A percentile compares a stretch with the other conserved stretches of the same genome.
Evolutionary conservation across 1,140 invertebrate species (phyloP).

Genomic region (Aphelinus certus): DNA sequence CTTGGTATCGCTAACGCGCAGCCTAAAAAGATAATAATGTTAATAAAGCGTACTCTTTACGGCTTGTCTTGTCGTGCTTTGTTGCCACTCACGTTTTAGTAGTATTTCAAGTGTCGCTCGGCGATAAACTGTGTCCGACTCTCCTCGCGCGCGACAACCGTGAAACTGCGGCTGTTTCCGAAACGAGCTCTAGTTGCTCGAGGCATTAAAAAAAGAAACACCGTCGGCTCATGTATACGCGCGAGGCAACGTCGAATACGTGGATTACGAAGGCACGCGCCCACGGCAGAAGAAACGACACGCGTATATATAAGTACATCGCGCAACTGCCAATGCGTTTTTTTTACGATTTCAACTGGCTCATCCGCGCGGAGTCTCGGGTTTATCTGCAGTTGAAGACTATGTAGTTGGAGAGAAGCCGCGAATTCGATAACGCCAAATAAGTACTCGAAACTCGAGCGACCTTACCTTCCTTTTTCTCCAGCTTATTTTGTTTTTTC

Average conservation of each 20-base stretch:
- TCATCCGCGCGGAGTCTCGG: too few species aligned
- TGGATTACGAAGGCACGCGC: too few species aligned
- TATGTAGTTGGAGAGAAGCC: not conserved
- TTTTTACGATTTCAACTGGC: too few species aligned
- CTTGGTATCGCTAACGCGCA: not conserved
- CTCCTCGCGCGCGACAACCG: slow-evolving; percentile 20
- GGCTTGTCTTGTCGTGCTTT: slow-evolving; percentile 3
- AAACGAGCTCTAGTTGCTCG: slow-evolving; percentile 28
- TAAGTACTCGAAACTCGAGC: slow-evolving; percentile 15
- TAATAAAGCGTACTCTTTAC: slow-evolving; percentile 36
- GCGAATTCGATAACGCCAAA: slow-evolving; percentile 27
- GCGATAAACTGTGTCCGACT: slow-evolving; percentile 31
- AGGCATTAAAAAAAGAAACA: too few species aligned
- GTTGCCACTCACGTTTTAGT: slow-evolving; percentile 5
- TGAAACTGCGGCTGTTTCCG: slow-evolving; percentile 23
- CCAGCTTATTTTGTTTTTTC: too few species aligned
- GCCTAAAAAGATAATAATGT: slow-evolving; percentile 38
- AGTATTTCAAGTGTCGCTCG: slow-evolving; percentile 31
- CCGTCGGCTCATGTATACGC: too few species aligned
- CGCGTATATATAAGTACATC: too few species aligned
- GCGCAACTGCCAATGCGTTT: too few species aligned
- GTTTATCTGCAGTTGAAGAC: too few species aligned
- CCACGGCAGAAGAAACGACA: too few species aligned
- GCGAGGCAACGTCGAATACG: too few species aligned
- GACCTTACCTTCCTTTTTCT: slow-evolving; percentile 12